phyloP scores from a whole-genome alignment of 2,113 vertebrate genomes.

The Chrysemys picta region DNA sequence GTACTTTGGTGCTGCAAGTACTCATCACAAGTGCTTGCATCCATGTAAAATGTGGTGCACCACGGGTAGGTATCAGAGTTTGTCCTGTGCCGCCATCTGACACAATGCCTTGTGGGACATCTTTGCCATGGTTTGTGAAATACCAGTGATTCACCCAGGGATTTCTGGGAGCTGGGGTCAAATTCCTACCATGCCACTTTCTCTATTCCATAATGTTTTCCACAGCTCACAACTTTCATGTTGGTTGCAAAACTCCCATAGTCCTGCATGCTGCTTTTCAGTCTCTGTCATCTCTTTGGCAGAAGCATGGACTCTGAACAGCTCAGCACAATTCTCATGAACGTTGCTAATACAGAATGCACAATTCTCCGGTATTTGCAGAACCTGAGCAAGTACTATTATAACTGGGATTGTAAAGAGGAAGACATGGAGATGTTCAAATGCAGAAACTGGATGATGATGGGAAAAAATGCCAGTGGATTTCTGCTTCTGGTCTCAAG shows the following conservation, averaged over 20 bases:
- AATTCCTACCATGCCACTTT: not conserved
- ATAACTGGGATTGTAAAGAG: not conserved
- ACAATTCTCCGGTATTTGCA: not conserved
- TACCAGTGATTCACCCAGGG: not conserved
- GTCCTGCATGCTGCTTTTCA: not conserved
- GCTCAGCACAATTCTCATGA: not conserved
- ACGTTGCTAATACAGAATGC: not conserved
- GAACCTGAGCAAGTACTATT: not conserved
- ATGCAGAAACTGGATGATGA: not conserved
- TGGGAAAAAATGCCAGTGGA: not conserved
- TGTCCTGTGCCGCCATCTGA: not conserved
- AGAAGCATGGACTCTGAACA: not conserved
- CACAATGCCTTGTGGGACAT: not conserved
- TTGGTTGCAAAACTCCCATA: not conserved
- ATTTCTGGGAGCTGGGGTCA: not conserved
- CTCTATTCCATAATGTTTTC: not conserved
- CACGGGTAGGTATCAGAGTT: not conserved
- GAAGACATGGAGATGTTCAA: not conserved
- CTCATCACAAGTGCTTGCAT: not conserved
- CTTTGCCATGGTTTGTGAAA: not conserved
- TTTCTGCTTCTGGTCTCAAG: not conserved
- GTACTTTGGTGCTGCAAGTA: not conserved
- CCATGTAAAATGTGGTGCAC: not conserved
- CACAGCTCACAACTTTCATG: not conserved
- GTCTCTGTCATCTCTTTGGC: not conserved